phyloP scores from a whole-genome alignment of 2,113 vertebrate species.

The Isurus oxyrinchus region DNA sequence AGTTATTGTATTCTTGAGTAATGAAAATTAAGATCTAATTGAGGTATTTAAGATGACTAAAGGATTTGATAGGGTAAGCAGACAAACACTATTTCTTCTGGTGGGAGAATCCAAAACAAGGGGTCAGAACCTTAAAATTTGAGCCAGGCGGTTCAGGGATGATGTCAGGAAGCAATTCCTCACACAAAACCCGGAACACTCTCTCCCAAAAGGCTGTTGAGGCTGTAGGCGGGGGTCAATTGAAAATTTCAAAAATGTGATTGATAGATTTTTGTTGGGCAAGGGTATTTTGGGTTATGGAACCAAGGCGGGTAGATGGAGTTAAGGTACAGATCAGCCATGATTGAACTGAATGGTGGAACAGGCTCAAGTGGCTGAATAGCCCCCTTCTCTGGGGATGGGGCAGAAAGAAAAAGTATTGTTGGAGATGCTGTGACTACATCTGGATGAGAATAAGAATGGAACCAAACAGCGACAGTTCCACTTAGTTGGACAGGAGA shows the following conservation, averaged over 20 bases:
- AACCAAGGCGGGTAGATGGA: neutral
- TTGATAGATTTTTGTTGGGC: neutral
- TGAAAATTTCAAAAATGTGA: neutral
- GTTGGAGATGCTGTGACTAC: neutral
- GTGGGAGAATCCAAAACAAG: neutral
- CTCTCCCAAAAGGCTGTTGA: neutral
- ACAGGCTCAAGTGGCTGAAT: neutral
- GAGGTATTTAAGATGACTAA: neutral
- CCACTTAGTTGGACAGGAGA: neutral
- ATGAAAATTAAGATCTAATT: neutral
- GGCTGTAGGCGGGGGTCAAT: neutral
- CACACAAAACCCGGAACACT: neutral
- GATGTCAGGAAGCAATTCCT: neutral
- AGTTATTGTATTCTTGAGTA: neutral
- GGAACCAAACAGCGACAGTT: neutral
- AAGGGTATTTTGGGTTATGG: neutral
- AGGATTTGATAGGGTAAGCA: neutral
- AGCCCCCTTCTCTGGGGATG: neutral
- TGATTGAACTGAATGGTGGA: neutral
- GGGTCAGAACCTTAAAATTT: neutral
- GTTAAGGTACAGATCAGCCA: neutral
- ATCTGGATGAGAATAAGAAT: neutral
- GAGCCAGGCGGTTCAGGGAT: neutral
- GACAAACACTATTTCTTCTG: neutral
- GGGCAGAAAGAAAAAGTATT: neutral